Base-by-base conservation (phyloP, 1,140 invertebrate genomes). In the Polyergus mexicanus region DNA sequence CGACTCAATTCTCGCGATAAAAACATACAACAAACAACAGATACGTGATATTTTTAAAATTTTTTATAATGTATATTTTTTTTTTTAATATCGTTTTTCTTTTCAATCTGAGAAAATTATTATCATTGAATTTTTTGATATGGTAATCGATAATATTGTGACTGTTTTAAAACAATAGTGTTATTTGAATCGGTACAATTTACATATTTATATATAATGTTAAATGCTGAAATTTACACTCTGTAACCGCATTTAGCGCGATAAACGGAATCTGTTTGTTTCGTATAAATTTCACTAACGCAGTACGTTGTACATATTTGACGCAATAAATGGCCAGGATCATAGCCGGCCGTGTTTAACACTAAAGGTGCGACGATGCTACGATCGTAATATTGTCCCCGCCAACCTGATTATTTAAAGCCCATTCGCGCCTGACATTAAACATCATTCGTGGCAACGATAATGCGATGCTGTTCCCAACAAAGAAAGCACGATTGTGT, bases 321-420 rank as follows among this genome's bases (percentile, higher is more conserved):
- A 44, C 54, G 51, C 35, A 22, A 69, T 71, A 32, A 44, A 81
- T 44, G 11, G 54, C 71, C 44, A 13, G 25, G 0, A 44, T 81
- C n/a, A 44, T 72, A 28, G 68, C 10, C 35, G 19, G 16, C 16
- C 25, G 54, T 81, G 35, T 81, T 72, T 11, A 81, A 56, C 60
- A 66, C 41, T 68, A 54, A 19, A 68, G 19, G 11, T 41, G 78
- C 35, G 54, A 6, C 16, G 13, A 68, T 44, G 25, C 35, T 10
- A 13, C 65, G 51, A 32, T 10, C 35, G 19, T 81, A 60, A 60
- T 81, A 11, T 41, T 54, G 3, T 63, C 13, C 35, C 13, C 35
- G 44, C 2, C 44, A 32, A 22, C 7, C 35, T 62, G 28, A 8
- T 83, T 83, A 83, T 83, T 72, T 74, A 83, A 83, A 74, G 35